Base-by-base conservation (phyloP, 2,113 vertebrate genomes). In the Ibidorhyncha struthersii region DNA sequence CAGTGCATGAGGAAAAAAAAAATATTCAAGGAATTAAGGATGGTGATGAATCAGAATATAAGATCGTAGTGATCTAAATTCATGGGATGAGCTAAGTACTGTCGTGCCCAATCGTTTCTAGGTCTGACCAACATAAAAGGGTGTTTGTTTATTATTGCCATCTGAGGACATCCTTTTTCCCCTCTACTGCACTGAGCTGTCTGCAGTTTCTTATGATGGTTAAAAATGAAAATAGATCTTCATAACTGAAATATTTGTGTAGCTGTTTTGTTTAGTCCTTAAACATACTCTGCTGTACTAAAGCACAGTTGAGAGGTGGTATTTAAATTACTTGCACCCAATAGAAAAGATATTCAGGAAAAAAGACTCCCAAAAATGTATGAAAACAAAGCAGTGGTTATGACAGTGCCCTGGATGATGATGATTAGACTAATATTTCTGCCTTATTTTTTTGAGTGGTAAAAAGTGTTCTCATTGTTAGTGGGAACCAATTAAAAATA, bases 401-500 rank as follows among this genome's bases (percentile, higher is more conserved):
- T 0, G 3, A 53, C 30, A 66, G 58, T 88, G 58, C 34, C 41
- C 36, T 89, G 43, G 47, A 47, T 45, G 43, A 34, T 59, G 91
- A 76, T 92, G 90, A 92, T 86, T 66, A 90, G 76, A 69, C 52
- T 91, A 71, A 43, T 90, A 92, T 65, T 97, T 93, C 82, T 95
- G 77, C 17, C 34, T 89, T 89, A 59, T 16, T 95, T 96, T 96
- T 90, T 96, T 0, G 1, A 94, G 77, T 81, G 23, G 26, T 65
- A 72, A 95, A 81, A 95, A 91, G 49, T 56, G 89, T 84, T 94
- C 65, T 86, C 69, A 72, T 97, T 96, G 95, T 97, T 97, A 86
- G 69, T 89, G 47, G 80, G 79, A 77, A 40, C 88, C 94, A 97
- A 97, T 97, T 97, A 97, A 96, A 97, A 95, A 65, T 97, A 97